Evolutionary conservation across 2,797 vertebrate genomes (phyloP), one percentile per base, ranked within the genome.

Genomic region (Galago senegalensis): DNA sequence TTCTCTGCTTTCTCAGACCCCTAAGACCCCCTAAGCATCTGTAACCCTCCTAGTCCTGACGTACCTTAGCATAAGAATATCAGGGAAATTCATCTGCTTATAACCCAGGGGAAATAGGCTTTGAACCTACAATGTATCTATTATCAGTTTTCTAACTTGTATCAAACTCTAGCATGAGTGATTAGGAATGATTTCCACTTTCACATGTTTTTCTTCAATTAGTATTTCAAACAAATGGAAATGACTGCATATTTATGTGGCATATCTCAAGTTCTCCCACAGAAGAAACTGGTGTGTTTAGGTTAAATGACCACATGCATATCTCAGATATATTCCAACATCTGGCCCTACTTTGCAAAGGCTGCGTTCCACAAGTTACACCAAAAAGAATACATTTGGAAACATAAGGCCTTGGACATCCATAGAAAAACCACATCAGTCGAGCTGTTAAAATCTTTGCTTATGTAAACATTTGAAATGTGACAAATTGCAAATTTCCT

Each of bases 401-500:
- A 97, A 95, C 70, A 92, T 63, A 87, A 87, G 58, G 82, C 84
- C 13, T 27, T 13, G 53, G 87, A 79, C 56, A 96, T 94, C 87
- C 94, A 91, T 27, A 87, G 80, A 89, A 96, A 97, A 97, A 96
- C 96, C 96, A 97, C 96, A 97, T 96, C 96, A 97, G 69, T 93
- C n/a, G 40, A 46, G 87, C 93, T 8, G 10, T 95, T 95, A 95
- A 95, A 93, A 87, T 96, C 77, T 96, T 96, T 95, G 67, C 89
- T 93, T 87, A 96, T 89, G 89, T 88, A 97, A 97, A 97, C 91
- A 93, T 94, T 93, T 95, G 53, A 73, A 97, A 95, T 97, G 83
- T 97, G 90, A 98, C 95, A 97, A 97, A 97, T 96, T 96, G 93
- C 89, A 96, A 87, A 96, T 96, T 98, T 97, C 94, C 95, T 97